These are phyloP conservation scores for Heterochromis multidens DNA, from an alignment of 2,113 vertebrate genomes.

Conservation along the genomic window DNA sequence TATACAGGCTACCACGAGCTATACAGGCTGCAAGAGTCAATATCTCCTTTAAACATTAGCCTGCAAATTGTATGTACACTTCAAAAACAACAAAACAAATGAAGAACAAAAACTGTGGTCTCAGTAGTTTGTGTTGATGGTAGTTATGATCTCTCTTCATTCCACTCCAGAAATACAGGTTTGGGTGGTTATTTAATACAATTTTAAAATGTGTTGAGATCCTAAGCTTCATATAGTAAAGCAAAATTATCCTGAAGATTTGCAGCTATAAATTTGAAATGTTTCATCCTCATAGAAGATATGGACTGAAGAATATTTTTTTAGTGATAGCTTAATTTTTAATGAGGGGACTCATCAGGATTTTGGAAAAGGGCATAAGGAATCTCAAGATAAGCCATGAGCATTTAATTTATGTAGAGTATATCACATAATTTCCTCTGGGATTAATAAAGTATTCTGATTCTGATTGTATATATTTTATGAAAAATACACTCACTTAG, in stretches of 20 bases:
- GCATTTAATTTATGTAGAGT: too few relatives aligned
- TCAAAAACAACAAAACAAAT: not conserved
- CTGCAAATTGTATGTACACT: not conserved
- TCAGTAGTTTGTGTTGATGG: not conserved
- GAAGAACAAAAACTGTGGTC: too few relatives aligned
- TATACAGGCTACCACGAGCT: not conserved
- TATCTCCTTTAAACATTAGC: not conserved
- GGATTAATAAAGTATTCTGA: too few relatives aligned
- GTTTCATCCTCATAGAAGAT: not conserved
- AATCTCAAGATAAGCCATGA: too few relatives aligned
- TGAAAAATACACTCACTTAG: too few relatives aligned
- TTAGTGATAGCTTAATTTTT: not conserved
- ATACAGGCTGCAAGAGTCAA: not conserved
- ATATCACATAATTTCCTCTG: too few relatives aligned
- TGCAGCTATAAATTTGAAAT: not conserved
- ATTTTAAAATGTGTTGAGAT: not conserved
- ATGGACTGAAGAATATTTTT: not conserved
- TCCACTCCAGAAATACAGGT: not conserved
- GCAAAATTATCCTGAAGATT: not conserved
- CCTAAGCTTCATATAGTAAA: not conserved
- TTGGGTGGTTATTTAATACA: not conserved
- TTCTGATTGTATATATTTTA: too few relatives aligned
- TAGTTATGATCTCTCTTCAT: not conserved
- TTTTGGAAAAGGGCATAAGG: not conserved
- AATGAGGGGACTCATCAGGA: not conserved